phyloP scores from a whole-genome alignment of 2,888 invertebrate genomes.

The Serripes groenlandicus region DNA sequence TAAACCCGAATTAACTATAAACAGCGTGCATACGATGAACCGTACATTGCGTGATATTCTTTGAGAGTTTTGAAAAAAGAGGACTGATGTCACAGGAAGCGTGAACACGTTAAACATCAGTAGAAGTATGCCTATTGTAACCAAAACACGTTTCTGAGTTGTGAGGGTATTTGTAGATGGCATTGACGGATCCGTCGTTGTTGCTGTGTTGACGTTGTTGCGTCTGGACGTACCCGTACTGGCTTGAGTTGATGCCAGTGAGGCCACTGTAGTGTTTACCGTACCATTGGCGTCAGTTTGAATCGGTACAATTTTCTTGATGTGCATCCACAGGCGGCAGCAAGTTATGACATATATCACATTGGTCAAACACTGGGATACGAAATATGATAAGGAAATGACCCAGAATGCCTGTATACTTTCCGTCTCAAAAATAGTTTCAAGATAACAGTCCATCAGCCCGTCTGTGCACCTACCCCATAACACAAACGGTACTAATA shows the following conservation, averaged over 20 bases:
- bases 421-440: neutral
- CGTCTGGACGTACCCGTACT: neutral
- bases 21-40: neutral
- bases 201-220: neutral
- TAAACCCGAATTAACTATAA: neutral
- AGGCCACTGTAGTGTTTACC: too few species aligned
- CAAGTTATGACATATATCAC: neutral
- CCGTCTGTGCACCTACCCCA: neutral
- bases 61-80: neutral
- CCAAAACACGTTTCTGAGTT: neutral
- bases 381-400: neutral
- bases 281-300: neutral
- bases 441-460: neutral
- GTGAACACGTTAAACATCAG: neutral
- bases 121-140: neutral
- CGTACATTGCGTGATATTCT: neutral
- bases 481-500: neutral
- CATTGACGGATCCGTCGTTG: neutral
- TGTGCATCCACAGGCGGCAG: neutral
- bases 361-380: neutral
- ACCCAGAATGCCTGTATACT: neutral
- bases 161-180: neutral
- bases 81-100: neutral
- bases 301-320: neutral
- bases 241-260: neutral